These are phyloP conservation scores for Pelmatolapia mariae DNA, from an alignment of 2,113 vertebrate genomes.

Conservation along the genomic window DNA sequence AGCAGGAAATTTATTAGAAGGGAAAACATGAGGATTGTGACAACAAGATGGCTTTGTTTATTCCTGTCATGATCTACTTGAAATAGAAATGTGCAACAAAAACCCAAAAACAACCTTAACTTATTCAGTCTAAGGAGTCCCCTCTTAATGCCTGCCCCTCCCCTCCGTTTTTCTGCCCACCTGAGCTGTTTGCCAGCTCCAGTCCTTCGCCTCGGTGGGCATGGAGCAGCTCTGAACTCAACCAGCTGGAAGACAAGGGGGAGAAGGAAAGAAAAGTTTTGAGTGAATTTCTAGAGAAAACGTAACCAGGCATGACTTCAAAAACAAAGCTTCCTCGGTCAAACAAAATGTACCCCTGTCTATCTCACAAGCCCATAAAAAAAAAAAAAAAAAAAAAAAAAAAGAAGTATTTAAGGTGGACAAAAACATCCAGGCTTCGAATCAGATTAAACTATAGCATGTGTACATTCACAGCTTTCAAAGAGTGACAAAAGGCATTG, in stretches of 20 bases:
- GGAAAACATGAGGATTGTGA: neutral
- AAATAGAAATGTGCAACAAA: neutral
- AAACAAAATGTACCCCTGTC: neutral
- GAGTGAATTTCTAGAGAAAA: neutral
- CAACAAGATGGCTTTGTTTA: neutral
- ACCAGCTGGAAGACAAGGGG: slow-evolving; percentile 65
- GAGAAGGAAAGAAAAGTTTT: slow-evolving; percentile 9
- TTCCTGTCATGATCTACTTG: neutral
- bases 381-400: neutral
- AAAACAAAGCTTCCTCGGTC: neutral
- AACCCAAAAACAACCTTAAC: neutral
- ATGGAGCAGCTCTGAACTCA: slow-evolving; percentile 59
- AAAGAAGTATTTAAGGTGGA: neutral
- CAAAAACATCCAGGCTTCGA: neutral
- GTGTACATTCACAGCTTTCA: neutral
- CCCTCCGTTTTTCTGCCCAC: neutral
- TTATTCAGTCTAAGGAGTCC: neutral
- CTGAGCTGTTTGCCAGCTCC: neutral
- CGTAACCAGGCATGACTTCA: neutral
- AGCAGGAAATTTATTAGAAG: slow-evolving; percentile 58
- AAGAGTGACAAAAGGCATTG: neutral
- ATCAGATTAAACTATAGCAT: neutral
- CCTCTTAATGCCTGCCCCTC: neutral
- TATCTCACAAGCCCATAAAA: neutral
- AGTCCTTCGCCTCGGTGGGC: slow-evolving; percentile 21